These are phyloP conservation scores for Lepus timidus DNA, from an alignment of 2,113 vertebrate genomes.

Conservation along the genomic window DNA sequence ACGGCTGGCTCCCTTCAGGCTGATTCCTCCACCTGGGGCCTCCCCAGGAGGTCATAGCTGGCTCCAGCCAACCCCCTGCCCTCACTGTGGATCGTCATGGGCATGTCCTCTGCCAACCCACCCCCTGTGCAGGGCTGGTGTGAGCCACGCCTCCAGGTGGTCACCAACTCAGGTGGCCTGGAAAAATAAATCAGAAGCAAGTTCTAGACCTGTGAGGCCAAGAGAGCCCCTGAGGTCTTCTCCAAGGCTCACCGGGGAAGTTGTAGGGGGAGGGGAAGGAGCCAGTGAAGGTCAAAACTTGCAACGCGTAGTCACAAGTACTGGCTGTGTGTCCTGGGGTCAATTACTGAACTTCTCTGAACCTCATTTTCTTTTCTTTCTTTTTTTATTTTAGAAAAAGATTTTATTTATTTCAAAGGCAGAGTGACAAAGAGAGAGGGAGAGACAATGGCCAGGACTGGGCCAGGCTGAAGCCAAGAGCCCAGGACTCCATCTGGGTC, in stretches of 20 bases:
- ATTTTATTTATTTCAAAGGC: no score
- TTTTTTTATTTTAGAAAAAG: no score
- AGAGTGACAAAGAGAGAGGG: no score
- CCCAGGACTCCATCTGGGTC: no score
- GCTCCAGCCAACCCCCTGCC: background rate
- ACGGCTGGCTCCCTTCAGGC: no score
- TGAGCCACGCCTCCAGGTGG: background rate
- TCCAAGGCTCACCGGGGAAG: background rate
- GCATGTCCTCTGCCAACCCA: background rate
- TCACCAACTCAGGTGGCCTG: background rate
- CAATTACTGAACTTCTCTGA: conserved; percentile 8
- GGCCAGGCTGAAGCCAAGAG: no score
- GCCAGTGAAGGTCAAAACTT: background rate
- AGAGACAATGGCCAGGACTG: no score
- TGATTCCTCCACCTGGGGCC: background rate
- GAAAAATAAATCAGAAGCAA: background rate
- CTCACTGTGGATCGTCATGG: accelerated
- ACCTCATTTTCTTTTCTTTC: no score
- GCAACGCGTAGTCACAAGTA: background rate
- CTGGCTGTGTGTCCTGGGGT: background rate
- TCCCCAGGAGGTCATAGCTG: no score
- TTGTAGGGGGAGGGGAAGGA: background rate
- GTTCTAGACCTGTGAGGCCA: background rate
- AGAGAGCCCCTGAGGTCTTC: background rate
- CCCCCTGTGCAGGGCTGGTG: background rate